Evolutionary conservation across 2,113 vertebrate genomes (phyloP), one percentile per base, ranked within the genome.

Genomic region (Pampusana beccarii): DNA sequence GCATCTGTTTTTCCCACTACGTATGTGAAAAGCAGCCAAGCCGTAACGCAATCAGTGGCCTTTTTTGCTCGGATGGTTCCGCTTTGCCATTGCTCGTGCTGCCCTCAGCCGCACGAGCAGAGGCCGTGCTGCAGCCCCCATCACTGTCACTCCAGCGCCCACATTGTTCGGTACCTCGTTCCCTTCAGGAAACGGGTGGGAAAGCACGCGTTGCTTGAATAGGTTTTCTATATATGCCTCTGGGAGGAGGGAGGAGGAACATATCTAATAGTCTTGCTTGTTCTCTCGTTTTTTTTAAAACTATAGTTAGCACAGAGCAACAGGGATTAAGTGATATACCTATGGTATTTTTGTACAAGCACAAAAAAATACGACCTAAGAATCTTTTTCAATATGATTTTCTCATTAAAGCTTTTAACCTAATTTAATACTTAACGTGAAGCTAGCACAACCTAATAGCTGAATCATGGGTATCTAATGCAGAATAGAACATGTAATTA

Each of bases 361-460:
- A 65, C 25, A 56, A 29, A 80, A 62, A 86, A 67, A 18, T 83
- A 88, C 16, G 15, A 53, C 26, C 58, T 18, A 90, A 58, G 34
- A 90, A 62, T 50, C 7, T 67, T 71, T 84, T 79, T 60, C 56
- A 86, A 24, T 53, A 40, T 26, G 10, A 78, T 79, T 77, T 90
- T 93, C 60, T 88, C 21, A 79, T 93, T 75, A 89, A 80, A 84
- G 53, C 34, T 56, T 95, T 91, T 91, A 78, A 67, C 51, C 11
- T 62, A 88, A 77, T 77, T 88, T 80, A 88, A 50, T 84, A 86
- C 24, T 85, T 83, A 90, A 58, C 8, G 1, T 85, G 80, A 86
- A 23, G 31, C 19, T 10, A 86, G 50, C 23, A 80, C 25, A 88
- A 53, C 26, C 46, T 66, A 71, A 71, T 17, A 75, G 64, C 21